These are phyloP conservation scores for Cyrtorhinus lividipennis DNA, from an alignment of 1,140 invertebrate genomes.

Conservation along the genomic window DNA sequence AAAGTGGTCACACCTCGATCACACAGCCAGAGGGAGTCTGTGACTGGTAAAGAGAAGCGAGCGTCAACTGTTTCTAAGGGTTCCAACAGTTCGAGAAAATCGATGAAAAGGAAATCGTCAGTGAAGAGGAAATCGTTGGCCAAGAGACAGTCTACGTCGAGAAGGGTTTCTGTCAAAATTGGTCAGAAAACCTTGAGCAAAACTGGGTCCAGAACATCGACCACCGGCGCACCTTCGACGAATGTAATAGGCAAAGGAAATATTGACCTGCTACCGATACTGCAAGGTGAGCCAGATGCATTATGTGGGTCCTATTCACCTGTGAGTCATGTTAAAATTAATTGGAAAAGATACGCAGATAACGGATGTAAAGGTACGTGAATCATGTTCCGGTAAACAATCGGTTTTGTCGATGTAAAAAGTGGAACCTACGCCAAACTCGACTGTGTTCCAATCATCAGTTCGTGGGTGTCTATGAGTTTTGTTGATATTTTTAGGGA, in stretches of 20 bases:
- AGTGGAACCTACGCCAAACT: too few species aligned
- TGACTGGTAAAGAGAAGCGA: not conserved
- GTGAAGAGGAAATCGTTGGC: not conserved
- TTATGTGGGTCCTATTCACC: too few species aligned
- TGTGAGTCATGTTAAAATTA: too few species aligned
- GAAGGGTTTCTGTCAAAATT: not conserved
- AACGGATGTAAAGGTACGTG: too few species aligned
- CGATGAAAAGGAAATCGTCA: not conserved
- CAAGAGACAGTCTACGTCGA: not conserved
- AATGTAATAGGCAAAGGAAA: conserved; percentile 12
- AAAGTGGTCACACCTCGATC: not conserved
- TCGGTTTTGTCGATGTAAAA: too few species aligned
- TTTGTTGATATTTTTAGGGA: too few species aligned
- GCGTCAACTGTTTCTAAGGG: not conserved
- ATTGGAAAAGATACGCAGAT: too few species aligned
- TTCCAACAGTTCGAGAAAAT: not conserved
- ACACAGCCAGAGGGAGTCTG: not conserved
- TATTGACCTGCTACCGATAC: conserved; percentile 11
- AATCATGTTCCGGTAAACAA: too few species aligned
- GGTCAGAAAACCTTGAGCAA: not conserved
- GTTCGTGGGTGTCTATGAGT: too few species aligned
- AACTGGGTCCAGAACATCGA: not conserved
- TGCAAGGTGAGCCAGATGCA: conserved; percentile 9
- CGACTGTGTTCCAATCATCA: too few species aligned
- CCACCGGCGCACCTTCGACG: not conserved